Conservation (phyloP, 1,140 invertebrate genomes). For the Orius insidiosus region DNA sequence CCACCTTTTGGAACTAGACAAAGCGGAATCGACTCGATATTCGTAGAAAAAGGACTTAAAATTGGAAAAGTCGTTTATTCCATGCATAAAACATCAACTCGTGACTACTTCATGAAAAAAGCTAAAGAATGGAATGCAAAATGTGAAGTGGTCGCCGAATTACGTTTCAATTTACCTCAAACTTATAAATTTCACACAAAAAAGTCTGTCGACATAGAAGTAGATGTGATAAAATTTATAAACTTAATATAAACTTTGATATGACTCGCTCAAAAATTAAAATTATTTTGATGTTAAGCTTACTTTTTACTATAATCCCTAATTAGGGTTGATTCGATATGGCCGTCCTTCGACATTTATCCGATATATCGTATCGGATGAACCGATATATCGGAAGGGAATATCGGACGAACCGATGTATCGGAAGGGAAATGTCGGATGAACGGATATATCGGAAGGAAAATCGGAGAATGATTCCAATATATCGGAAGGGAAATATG, state of each 20-base stretch:
- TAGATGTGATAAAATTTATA: conserved; percentile 56
- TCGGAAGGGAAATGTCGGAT: no score
- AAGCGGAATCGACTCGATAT: conserved; percentile 73
- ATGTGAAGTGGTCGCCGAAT: conserved; percentile 63
- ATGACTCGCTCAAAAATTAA: no score
- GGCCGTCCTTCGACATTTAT: no score
- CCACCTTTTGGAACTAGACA: conserved; percentile 98
- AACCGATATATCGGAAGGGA: no score
- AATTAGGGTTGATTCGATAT: no score
- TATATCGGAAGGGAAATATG: no score
- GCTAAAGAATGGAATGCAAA: conserved; percentile 41
- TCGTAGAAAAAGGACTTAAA: conserved; percentile 56
- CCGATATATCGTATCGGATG: no score
- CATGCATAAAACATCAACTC: conserved; percentile 81
- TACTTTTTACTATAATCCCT: no score
- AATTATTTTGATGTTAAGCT: no score
- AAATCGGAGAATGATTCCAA: no score
- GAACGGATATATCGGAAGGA: no score
- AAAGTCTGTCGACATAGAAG: conserved; percentile 68
- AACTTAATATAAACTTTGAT: not conserved
- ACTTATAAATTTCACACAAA: conserved; percentile 88
- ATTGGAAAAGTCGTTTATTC: conserved; percentile 73
- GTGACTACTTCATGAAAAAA: conserved; percentile 60
- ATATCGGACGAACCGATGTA: no score
- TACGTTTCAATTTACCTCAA: conserved; percentile 67